Evolutionary conservation across 1,140 invertebrate genomes (phyloP).

Genomic region (Bombus vancouverensis): DNA sequence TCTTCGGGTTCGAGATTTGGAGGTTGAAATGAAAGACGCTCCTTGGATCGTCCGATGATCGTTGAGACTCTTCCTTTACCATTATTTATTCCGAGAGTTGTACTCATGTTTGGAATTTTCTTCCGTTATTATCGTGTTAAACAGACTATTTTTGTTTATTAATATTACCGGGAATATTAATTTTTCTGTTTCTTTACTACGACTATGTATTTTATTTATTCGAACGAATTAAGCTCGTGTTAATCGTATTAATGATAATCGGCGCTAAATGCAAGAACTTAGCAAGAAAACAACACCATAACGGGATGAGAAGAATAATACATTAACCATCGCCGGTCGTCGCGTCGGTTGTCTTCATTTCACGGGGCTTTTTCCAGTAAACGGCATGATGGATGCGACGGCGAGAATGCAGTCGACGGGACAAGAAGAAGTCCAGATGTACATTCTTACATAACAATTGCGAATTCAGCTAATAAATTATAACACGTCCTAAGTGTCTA

Average conservation of each 20-base stretch:
- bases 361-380: constrained; percentile 36
- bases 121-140: not conserved
- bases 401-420: constrained; percentile 60
- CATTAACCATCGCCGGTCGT: constrained; percentile 55
- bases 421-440: constrained; percentile 37
- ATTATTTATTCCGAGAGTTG: not conserved
- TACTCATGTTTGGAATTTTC: not conserved
- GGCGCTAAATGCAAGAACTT: not conserved
- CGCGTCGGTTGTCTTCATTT: constrained; percentile 53
- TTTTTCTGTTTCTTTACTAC: no score
- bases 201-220: not conserved
- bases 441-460: constrained; percentile 60
- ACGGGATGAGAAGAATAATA: constrained; percentile 30
- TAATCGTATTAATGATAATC: not conserved
- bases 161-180: no score
- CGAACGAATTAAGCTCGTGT: not conserved
- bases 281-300: not conserved
- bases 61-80: not conserved
- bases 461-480: constrained; percentile 33
- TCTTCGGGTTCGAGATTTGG: not conserved
- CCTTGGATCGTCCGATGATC: not conserved
- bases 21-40: constrained; percentile 29
- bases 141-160: no score
- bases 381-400: constrained; percentile 48
- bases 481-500: not conserved